Conservation (phyloP, 2,888 invertebrate species). For the Drosophila hawaiiensis region DNA sequence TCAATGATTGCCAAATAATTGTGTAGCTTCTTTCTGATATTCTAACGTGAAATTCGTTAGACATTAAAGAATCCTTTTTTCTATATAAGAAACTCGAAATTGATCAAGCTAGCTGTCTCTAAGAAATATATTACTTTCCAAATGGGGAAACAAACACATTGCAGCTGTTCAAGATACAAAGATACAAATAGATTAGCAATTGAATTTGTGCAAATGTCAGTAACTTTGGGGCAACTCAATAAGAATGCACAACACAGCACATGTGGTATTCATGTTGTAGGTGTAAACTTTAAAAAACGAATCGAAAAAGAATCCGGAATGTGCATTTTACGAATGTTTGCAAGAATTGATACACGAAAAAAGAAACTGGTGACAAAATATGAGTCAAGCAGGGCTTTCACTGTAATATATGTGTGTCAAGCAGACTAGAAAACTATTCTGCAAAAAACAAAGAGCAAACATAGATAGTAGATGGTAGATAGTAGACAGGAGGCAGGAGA, state of each 20-base stretch:
- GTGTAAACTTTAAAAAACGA: constrained; percentile 34
- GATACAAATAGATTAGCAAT: neutral
- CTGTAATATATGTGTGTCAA: constrained; percentile 69
- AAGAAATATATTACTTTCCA: neutral
- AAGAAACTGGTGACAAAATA: constrained; percentile 49
- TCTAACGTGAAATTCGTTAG: too few relatives aligned
- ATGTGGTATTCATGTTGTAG: constrained; percentile 6
- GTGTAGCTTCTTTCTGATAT: neutral
- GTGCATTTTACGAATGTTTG: constrained; percentile 38
- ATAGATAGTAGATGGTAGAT: too few relatives aligned
- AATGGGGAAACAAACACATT: too few relatives aligned
- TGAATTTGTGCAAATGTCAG: neutral
- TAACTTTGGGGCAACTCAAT: neutral
- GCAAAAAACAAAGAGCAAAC: constrained; percentile 41
- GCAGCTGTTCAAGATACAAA: neutral
- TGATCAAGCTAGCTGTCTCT: neutral
- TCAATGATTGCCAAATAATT: neutral
- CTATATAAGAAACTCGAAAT: neutral
- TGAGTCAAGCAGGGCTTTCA: constrained; percentile 52
- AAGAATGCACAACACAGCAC: neutral
- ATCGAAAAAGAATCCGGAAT: constrained; percentile 5
- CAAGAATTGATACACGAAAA: constrained; percentile 15
- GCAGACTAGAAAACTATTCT: constrained; percentile 63
- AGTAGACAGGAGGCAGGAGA: accelerated
- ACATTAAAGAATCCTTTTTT: neutral